Base-by-base conservation (phyloP, 2,888 invertebrate species). In the Philereme transversata region DNA sequence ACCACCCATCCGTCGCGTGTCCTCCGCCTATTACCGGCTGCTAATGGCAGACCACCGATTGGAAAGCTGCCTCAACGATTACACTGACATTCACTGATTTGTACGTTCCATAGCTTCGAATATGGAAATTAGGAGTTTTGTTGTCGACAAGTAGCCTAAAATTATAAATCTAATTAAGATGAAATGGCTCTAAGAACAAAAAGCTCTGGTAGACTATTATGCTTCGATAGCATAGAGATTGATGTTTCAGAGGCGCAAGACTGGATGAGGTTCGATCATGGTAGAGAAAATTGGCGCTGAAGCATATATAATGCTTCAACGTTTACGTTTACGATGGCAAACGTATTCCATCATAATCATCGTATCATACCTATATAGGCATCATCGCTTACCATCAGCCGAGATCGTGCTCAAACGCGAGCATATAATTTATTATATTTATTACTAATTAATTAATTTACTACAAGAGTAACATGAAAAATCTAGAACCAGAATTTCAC, bases 1-100 rank as follows among this genome's bases (percentile, higher is more conserved):
- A 69, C 69, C 69, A 69, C 69, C 69, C 69, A 63, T 49, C 55
- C 9, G 65, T 61, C 65, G 61, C 65, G 67, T 63, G 69, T 64
- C 63, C 44, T 65, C 68, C 5, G 8, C 36, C 52, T 51, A 52
- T 61, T 59, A 57, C 56, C 48, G 44, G 58, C 34, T 7, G 44
- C 47, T 64, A 67, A 65, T 66, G 65, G 62, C 51, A 48, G 50
- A 46, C 35, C 35, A 7, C 58, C 35, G 49, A 63, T 57, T 53
- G 60, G 51, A 58, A 52, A 61, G 34, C 40, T 57, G 45, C 56
- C 58, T 63, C 45, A 5, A n/a, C 55, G 57, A 57, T 57, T 59
- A 59, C 51, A 41, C 11, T 36, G 59, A 63, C 60, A 60, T 60
- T 46, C 10, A 47, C 46, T 46, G 46, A 55, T 55, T 60, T 55